phyloP scores from a whole-genome alignment of 2,797 vertebrate species.

The Coluber constrictor region DNA sequence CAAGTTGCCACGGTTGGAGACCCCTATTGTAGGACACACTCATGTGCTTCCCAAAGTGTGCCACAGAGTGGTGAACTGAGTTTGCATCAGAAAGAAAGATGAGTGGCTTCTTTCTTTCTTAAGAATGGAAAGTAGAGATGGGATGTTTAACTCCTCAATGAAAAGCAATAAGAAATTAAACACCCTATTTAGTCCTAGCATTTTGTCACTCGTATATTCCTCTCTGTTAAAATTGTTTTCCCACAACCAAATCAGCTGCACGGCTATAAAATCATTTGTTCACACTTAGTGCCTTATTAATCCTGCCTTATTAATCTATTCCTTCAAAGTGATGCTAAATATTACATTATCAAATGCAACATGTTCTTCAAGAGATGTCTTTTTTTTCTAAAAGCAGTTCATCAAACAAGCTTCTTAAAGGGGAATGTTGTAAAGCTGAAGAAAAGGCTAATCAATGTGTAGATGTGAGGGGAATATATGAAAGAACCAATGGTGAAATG shows the following conservation, averaged over 20 bases:
- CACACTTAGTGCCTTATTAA: not conserved
- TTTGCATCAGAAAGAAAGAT: not conserved
- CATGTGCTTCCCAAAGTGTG: not conserved
- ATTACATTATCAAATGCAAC: not conserved
- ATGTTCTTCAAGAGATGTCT: not conserved
- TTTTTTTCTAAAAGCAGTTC: not conserved
- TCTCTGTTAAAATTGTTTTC: not conserved
- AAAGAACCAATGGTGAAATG: not conserved
- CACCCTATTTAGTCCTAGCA: not conserved
- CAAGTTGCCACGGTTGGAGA: no score
- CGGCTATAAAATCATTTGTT: not conserved
- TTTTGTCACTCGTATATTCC: not conserved
- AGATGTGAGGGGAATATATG: not conserved
- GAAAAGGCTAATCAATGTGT: not conserved
- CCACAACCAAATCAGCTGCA: not conserved
- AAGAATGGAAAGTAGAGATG: no score
- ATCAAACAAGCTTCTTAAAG: not conserved
- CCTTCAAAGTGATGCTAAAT: not conserved
- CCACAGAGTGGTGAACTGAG: not conserved
- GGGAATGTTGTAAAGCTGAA: not conserved
- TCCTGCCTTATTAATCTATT: not conserved
- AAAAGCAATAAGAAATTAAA: not conserved
- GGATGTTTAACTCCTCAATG: not conserved
- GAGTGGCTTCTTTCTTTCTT: not conserved
- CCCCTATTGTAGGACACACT: not conserved